Base-by-base conservation (phyloP, 1,140 invertebrate genomes). In the Adelges cooleyi region DNA sequence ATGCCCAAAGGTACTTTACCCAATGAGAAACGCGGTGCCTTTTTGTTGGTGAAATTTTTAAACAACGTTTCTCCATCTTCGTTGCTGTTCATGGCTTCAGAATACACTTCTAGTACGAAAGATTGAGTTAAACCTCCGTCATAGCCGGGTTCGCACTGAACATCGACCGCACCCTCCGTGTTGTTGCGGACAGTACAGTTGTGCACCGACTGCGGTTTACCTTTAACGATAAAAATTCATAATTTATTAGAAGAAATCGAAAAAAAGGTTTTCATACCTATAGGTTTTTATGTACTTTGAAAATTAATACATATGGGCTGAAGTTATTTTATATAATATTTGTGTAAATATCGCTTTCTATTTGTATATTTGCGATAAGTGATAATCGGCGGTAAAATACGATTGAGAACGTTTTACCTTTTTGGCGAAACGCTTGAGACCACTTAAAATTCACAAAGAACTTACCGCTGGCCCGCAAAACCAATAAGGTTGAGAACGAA, bases 81-180 rank as follows among this genome's bases (percentile, higher is more conserved):
- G 66, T 80, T 72, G 0, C 84, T 82, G 67, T 89, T 86, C 69
- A 87, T 82, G 42, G 8, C 38, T 56, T 75, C 78, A 68, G 80
- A 80, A 76, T 85, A 89, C 9, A 90, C 79, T 73, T 90, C 86
- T n/a, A 90, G 78, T 20, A 87, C 74, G 73, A 90, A 90, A 68
- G 79, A 78, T 75, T 91, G 89, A 23, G 86, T 84, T 54, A 90
- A 79, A 48, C 89, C 89, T n/a, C 89, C 89, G 73, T 90, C 88
- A 74, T 88, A 89, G 25, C 86, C 87, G 9, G 86, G 75, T 66
- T 84, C 78, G 73, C 89, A 92, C 51, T 74, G 78, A 18, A 92
- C 82, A 70, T 87, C 84, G 18, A 89, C 84, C 10, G 83, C 85
- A 53, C 80, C 85, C 68, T 81, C 81, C 5, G 86, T 88, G 71